Evolutionary conservation across 2,113 vertebrate genomes (phyloP).

Genomic region (Toxotes jaculatrix): DNA sequence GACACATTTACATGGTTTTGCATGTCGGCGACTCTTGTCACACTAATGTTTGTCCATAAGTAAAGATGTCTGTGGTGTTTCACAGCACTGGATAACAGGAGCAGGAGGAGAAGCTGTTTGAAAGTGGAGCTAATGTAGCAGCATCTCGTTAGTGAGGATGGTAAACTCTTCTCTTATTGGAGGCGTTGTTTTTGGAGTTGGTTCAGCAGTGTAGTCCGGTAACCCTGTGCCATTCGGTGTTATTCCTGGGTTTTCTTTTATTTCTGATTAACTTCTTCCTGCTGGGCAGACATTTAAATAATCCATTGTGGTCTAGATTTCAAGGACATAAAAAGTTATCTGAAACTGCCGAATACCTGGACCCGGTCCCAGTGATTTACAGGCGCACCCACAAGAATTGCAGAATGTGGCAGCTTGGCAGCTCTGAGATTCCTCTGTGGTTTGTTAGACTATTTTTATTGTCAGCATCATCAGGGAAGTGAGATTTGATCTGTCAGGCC

Average conservation of each 20-base stretch:
- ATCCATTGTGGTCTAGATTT: not conserved
- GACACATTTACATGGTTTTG: too few species aligned
- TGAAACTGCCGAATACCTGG: not conserved
- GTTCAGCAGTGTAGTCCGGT: not conserved
- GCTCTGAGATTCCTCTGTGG: not conserved
- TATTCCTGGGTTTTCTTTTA: not conserved
- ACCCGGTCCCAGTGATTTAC: not conserved
- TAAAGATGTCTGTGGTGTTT: too few species aligned
- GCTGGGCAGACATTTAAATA: not conserved
- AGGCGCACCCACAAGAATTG: not conserved
- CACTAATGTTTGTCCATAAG: too few species aligned
- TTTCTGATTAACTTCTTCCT: not conserved
- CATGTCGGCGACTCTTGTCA: too few species aligned
- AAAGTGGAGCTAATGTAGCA: too few species aligned
- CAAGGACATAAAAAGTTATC: not conserved
- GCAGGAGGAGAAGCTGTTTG: too few species aligned
- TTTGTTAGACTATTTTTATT: not conserved
- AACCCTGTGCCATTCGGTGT: not conserved
- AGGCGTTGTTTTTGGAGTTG: too few species aligned
- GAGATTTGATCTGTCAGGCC: too few species aligned
- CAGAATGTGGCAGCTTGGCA: not conserved
- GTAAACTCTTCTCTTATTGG: too few species aligned
- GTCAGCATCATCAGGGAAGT: not conserved
- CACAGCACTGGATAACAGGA: too few species aligned
- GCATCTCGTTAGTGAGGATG: too few species aligned